Evolutionary conservation across 2,797 vertebrate genomes (phyloP).

Genomic region (Acanthurus leucopareius): DNA sequence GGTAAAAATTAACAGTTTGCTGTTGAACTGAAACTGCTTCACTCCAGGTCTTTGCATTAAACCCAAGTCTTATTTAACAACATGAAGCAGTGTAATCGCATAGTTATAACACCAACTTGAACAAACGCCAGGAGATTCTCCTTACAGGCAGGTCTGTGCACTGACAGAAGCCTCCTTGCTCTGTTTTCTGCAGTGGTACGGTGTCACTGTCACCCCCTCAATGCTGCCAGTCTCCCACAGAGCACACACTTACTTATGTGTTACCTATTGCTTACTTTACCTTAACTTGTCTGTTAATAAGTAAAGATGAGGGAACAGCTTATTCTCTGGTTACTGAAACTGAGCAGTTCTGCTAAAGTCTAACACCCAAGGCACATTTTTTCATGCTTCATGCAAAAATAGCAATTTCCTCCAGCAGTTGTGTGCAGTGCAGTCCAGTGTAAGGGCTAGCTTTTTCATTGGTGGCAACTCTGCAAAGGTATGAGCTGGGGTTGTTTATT

Average conservation of each 20-base stretch:
- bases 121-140: constrained; percentile 32
- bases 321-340: neutral
- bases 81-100: constrained; percentile 37
- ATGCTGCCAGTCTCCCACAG: constrained; percentile 29
- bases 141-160: constrained; percentile 28
- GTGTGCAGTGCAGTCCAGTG: neutral
- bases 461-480: constrained; percentile 51
- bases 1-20: neutral
- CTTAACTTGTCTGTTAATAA: constrained; percentile 43
- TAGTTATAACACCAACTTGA: constrained; percentile 38
- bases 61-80: constrained; percentile 62
- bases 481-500: constrained; percentile 67
- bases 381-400: neutral
- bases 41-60: constrained; percentile 8
- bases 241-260: constrained; percentile 27
- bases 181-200: constrained; percentile 41
- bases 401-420: constrained; percentile 14
- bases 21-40: constrained; percentile 2
- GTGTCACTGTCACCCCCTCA: constrained; percentile 48
- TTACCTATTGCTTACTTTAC: constrained; percentile 51
- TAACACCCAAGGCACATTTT: constrained; percentile 8
- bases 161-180: constrained; percentile 32
- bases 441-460: constrained; percentile 15
- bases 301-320: constrained; percentile 10
- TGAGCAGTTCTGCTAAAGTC: neutral